Evolutionary conservation across 1,140 invertebrate species (phyloP), one percentile per base, ranked within the genome.

Genomic region (Ladona fulva): DNA sequence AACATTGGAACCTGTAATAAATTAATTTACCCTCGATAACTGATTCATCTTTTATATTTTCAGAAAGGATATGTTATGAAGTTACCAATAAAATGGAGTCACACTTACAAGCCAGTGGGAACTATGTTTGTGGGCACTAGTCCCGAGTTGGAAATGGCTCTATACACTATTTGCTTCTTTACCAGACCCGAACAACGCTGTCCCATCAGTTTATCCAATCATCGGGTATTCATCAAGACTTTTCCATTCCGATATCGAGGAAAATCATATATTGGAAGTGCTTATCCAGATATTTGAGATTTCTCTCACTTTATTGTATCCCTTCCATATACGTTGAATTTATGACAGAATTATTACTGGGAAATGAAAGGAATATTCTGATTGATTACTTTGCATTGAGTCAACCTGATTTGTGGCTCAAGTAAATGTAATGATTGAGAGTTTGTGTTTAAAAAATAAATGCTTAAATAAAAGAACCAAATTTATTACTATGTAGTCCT

Each of bases 131-230:
- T 97, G 79, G 96, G 96, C 25, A 96, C 94, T 3, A 96, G 94
- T 78, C 96, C 96, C 0, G 96, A 97, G 86, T 88, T 97, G 80
- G 96, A 98, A 86, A 90, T 98, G 84, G 93, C 95, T 22, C 85
- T 96, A 0, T 97, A 97, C 83, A 95, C 95, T 0, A 88, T 95
- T 11, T 97, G 95, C 81, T 95, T 93, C 83, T 85, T 93, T 12
- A 85, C 91, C 5, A 87, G 93, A 78, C 89, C 90, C 0, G 91
- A 93, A 80, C 85, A 87, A 78, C 86, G 89, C 22, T 96, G 94
- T 80, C 91, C 90, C 5, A 86, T 95, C 6, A 90, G 90, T 59
- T 84, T 94, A 19, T 90, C 88, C 78, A 90, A 90, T 74, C 90
- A 91, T 76, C 88, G 88, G 74, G 89, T 94, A 78, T 88, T 90